These are phyloP conservation scores for Athalia cordata DNA, from an alignment of 2,888 invertebrate species.

Conservation along the genomic window DNA sequence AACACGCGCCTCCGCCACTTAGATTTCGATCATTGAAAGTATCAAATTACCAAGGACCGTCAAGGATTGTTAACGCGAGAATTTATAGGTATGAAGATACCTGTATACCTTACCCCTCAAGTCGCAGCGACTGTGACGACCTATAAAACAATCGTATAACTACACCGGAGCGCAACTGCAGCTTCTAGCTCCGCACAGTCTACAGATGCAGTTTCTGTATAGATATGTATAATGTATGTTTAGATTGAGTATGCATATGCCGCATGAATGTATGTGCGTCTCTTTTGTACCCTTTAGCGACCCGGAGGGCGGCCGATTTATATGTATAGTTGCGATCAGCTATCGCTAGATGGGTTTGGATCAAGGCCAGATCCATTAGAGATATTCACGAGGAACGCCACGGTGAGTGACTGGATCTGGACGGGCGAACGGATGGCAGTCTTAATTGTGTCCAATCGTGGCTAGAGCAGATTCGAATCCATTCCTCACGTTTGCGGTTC, in stretches of 20 bases:
- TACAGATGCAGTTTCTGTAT: constrained; percentile 3
- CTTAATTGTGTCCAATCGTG: constrained; percentile 35
- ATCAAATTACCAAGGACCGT: constrained; percentile 33
- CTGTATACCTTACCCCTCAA: constrained; percentile 10
- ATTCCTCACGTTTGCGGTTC: constrained; percentile 19
- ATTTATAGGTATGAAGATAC: constrained; percentile 6
- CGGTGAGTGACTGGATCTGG: constrained; percentile 30
- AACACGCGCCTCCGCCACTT: constrained; percentile 30
- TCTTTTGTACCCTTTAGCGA: too few species aligned
- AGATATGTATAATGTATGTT: too few species aligned
- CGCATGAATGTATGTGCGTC: too few species aligned
- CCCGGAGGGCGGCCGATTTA: background rate
- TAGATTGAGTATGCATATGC: too few species aligned
- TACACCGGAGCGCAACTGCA: background rate
- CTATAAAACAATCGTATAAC: constrained; percentile 30
- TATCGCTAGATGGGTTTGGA: constrained; percentile 31
- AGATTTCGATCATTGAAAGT: constrained; percentile 24
- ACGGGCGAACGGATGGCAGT: constrained; percentile 30
- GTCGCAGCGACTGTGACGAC: background rate
- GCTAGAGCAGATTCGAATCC: constrained; percentile 43
- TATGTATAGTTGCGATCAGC: background rate
- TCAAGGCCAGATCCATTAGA: constrained; percentile 44
- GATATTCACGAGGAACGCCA: constrained; percentile 36
- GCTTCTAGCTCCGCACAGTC: constrained; percentile 12
- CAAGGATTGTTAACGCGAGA: constrained; percentile 17